These are phyloP conservation scores for Bovichtus variegatus DNA, from an alignment of 2,797 vertebrate species.

Conservation along the genomic window DNA sequence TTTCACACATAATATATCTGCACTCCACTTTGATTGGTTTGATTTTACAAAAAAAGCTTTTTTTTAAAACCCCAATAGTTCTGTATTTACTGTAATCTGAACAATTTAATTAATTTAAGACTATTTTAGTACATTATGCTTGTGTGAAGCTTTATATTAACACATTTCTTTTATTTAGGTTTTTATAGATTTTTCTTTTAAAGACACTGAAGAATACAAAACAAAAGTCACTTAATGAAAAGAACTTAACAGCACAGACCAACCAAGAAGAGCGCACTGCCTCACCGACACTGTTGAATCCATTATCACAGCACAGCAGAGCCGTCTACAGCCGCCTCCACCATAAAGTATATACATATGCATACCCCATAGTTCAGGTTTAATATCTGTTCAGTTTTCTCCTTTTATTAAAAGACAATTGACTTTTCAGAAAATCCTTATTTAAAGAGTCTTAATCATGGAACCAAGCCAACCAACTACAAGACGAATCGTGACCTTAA, in stretches of 20 bases:
- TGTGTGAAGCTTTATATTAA: neutral
- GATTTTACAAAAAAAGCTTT: neutral
- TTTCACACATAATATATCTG: neutral
- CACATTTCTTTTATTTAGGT: neutral
- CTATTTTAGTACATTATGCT: neutral
- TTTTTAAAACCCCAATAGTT: neutral
- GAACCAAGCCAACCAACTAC: too few relatives aligned
- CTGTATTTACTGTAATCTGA: constrained; percentile 1
- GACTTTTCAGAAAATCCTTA: too few relatives aligned
- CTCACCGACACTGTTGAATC: neutral
- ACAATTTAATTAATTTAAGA: neutral
- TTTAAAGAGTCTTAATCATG: too few relatives aligned
- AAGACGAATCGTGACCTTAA: too few relatives aligned
- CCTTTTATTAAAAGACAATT: neutral
- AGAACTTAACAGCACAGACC: neutral
- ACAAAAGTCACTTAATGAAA: neutral
- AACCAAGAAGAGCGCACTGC: neutral
- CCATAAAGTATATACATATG: neutral
- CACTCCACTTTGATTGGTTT: constrained; percentile 1
- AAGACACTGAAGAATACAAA: neutral
- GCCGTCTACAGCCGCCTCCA: neutral
- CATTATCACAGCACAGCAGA: neutral
- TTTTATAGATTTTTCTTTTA: neutral
- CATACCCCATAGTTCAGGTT: neutral
- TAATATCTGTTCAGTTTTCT: neutral